Evolutionary conservation across 2,888 invertebrate genomes (phyloP), one percentile per base, ranked within the genome.

Genomic region (Hydropsyche betteni): DNA sequence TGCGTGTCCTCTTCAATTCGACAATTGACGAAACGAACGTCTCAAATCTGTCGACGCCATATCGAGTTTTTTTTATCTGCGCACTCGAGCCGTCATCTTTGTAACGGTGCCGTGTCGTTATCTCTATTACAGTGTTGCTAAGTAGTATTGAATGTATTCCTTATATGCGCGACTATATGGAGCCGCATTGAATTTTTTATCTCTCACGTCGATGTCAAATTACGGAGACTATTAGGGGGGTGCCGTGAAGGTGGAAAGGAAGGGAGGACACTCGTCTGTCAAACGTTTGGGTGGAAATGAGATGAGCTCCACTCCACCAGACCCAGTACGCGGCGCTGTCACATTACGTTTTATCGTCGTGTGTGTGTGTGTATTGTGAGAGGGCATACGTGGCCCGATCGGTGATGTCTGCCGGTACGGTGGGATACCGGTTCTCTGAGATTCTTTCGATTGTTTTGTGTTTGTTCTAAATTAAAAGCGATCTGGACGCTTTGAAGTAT

Each of bases 81-180:
- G 24, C 2, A 24, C 24, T 52, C 68, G n/a, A n/a, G 0, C 51
- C 61, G 50, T 64, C 14, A 14, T n/a, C 69, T 68, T 51, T 34
- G 44, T 10, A 44, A 44, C 44, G n/a, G 44, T 14, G 50, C 68
- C 36, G 38, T 24, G 61, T 38, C 74, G 72, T 61, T 72, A 76
- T 72, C 76, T 72, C 74, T 76, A 78, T 78, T 78, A 78, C 44
- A 8, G 64, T 51, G 70, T 51, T 75, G 74, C 76, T 78, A 78
- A 78, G 78, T 78, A 70, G 76, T 76, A 76, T 78, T 78, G 76
- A 78, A 78, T 78, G 78, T 76, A 76, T 78, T 76, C 73, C 76
- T 76, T 75, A 78, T 44, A 44, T 10, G 44, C 10, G 44, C 10
- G 44, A 1, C 44, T 24, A 24, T 24, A 24, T 24, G 52, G 68